Conservation (phyloP, 2,797 vertebrate species). For the Poeciliopsis turneri region DNA sequence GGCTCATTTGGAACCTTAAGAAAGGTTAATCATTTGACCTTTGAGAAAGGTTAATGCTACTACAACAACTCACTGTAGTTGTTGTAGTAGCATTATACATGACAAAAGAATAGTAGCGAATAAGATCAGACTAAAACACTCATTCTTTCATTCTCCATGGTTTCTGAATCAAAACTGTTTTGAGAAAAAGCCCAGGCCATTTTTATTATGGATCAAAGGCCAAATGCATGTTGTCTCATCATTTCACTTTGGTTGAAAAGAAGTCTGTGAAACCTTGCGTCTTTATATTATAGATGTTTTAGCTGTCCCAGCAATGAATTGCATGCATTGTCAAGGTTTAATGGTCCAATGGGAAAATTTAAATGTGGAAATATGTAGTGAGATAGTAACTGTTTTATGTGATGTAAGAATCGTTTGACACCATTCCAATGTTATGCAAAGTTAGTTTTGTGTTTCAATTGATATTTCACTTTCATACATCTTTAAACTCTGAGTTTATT, state of each 20-base stretch:
- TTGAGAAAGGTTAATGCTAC: constrained; percentile 18
- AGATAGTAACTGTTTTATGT: constrained; percentile 22
- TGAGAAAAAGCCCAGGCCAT: constrained; percentile 54
- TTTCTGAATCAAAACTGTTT: constrained; percentile 25
- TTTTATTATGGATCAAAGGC: constrained; percentile 61
- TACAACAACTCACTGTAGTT: constrained; percentile 17
- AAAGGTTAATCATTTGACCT: constrained; percentile 25
- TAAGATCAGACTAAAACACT: constrained; percentile 24
- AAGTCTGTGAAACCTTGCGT: constrained; percentile 33
- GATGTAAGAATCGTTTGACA: not conserved
- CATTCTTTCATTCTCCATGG: constrained; percentile 26
- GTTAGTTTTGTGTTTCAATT: not conserved
- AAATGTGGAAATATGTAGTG: not conserved
- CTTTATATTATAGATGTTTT: constrained; percentile 32
- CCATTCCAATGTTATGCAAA: not conserved
- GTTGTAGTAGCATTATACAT: constrained; percentile 23
- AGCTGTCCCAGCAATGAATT: constrained; percentile 28
- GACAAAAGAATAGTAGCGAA: constrained; percentile 34
- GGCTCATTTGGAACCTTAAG: constrained; percentile 19
- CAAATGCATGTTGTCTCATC: constrained; percentile 26
- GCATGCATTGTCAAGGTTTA: constrained; percentile 14
- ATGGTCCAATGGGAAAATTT: constrained; percentile 19
- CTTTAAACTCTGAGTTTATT: not conserved
- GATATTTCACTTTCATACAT: not conserved
- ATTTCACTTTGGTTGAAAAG: constrained; percentile 38